These are phyloP conservation scores for Xylota sylvarum DNA, from an alignment of 2,888 invertebrate species.

Conservation along the genomic window DNA sequence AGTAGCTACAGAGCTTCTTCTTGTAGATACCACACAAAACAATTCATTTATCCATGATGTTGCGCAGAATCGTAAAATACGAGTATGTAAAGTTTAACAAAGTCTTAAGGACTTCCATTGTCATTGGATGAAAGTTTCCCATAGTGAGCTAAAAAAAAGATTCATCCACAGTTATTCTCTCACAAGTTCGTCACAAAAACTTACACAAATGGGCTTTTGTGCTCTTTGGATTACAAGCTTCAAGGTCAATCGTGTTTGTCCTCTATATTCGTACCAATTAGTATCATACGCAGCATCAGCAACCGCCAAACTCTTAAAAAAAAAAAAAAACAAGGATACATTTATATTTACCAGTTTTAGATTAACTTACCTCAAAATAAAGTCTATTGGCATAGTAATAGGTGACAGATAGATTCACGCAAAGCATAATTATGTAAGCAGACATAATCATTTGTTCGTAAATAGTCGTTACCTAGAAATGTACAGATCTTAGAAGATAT, in stretches of 20 bases:
- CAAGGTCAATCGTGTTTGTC: slow-evolving; percentile 44
- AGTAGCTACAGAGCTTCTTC: too few relatives aligned
- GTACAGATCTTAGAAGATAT: neutral
- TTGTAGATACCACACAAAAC: too few relatives aligned
- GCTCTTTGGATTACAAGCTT: slow-evolving; percentile 58
- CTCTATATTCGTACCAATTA: slow-evolving; percentile 57
- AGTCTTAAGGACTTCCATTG: slow-evolving; percentile 50
- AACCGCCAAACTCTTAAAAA: slow-evolving; percentile 39
- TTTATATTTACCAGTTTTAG: neutral
- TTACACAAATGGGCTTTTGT: slow-evolving; percentile 64
- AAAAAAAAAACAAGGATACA: neutral
- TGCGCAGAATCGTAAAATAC: slow-evolving; percentile 61
- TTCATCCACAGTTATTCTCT: neutral
- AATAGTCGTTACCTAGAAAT: slow-evolving; percentile 49
- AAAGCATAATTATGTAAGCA: slow-evolving; percentile 58
- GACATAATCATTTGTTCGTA: slow-evolving; percentile 59
- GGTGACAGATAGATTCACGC: slow-evolving; percentile 42
- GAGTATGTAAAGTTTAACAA: slow-evolving; percentile 62
- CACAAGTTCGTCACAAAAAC: neutral
- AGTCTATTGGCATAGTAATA: slow-evolving; percentile 61
- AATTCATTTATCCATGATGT: slow-evolving; percentile 46
- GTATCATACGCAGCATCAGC: slow-evolving; percentile 68
- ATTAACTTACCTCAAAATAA: slow-evolving; percentile 50
- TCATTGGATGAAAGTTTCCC: slow-evolving; percentile 62
- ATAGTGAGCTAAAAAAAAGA: slow-evolving; percentile 47